Evolutionary conservation across 2,888 invertebrate species (phyloP).

Genomic region (Odontocolon sp.): DNA sequence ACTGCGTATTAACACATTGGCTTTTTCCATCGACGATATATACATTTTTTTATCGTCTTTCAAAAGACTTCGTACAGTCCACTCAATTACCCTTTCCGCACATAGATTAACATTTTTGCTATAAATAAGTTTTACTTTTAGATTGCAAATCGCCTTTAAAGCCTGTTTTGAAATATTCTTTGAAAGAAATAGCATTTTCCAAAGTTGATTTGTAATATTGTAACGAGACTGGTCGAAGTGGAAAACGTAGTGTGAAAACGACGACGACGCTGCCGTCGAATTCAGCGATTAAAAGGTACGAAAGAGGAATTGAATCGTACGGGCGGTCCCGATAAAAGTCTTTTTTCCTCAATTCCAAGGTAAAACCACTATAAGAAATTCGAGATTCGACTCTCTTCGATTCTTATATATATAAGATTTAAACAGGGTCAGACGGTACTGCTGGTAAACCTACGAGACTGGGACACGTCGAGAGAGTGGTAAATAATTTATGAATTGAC

Average conservation of each 20-base stretch:
- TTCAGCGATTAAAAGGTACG: constrained; percentile 30
- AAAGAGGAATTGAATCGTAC: constrained; percentile 19
- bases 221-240: neutral
- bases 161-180: no score
- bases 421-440: constrained; percentile 39
- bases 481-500: constrained; percentile 75
- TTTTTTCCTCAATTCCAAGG: constrained; percentile 24
- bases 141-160: no score
- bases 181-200: neutral
- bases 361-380: constrained; percentile 39
- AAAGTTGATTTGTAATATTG: constrained; percentile 4
- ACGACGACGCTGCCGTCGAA: neutral
- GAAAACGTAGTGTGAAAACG: constrained; percentile 1
- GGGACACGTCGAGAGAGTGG: constrained; percentile 51
- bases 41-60: constrained; percentile 10
- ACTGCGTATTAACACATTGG: constrained; percentile 30
- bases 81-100: constrained; percentile 8
- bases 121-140: no score
- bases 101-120: no score
- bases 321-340: constrained; percentile 53
- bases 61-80: constrained; percentile 2
- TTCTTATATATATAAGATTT: constrained; percentile 48
- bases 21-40: constrained; percentile 27
- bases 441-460: constrained; percentile 22
- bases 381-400: constrained; percentile 48